Percentiles rank a stretch among this genome's conserved stretches.
Conservation (phyloP, 2,113 vertebrate genomes). For the Mormyrus iriodes region DNA sequence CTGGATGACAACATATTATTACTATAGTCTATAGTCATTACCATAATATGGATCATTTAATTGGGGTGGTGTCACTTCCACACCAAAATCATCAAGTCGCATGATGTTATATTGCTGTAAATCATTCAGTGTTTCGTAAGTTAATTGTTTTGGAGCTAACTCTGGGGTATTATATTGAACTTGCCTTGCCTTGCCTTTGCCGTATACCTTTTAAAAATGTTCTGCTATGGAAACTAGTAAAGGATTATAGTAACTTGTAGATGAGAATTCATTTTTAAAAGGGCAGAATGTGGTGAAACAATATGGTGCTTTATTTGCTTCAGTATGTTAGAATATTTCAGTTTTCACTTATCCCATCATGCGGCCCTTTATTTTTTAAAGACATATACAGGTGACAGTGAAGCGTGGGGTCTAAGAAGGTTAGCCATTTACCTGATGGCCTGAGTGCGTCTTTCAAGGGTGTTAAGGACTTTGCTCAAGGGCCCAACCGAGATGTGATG, state of each 20-base stretch:
- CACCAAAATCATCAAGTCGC: too few species aligned
- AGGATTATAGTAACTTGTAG: background rate
- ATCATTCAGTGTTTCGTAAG: background rate
- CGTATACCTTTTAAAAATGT: background rate
- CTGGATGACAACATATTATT: background rate
- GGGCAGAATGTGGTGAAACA: background rate
- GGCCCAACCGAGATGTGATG: background rate
- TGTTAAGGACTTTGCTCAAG: background rate
- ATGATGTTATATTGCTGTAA: background rate
- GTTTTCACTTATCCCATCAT: background rate
- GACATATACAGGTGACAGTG: background rate
- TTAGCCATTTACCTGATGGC: background rate
- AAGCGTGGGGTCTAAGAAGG: background rate
- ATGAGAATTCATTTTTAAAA: background rate
- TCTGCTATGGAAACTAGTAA: background rate
- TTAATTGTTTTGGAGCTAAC: background rate
- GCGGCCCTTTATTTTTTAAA: background rate
- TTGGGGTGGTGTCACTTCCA: too few species aligned
- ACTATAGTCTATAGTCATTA: background rate
- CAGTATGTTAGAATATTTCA: background rate
- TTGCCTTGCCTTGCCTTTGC: too few species aligned
- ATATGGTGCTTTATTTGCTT: background rate
- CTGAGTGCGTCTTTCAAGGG: background rate
- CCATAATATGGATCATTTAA: background rate
- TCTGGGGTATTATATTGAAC: background rate